phyloP scores from a whole-genome alignment of 2,797 vertebrate genomes.

The Enteromius trimaculatus region DNA sequence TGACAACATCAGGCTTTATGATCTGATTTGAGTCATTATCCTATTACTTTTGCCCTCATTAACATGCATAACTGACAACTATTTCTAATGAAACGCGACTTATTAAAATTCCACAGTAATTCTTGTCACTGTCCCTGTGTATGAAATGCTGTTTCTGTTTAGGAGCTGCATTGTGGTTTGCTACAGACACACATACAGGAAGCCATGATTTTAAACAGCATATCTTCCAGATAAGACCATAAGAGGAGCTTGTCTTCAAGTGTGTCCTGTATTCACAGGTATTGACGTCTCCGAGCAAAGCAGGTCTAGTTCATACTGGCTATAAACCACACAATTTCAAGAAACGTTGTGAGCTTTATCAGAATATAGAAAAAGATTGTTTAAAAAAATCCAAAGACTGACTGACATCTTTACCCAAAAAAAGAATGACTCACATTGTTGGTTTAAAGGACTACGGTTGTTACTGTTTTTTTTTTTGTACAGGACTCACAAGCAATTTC shows the following conservation, averaged over 20 bases:
- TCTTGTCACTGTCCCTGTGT: slow-evolving; percentile 18
- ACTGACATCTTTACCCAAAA: background rate
- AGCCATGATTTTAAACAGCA: slow-evolving; percentile 57
- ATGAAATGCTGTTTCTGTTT: slow-evolving; percentile 55
- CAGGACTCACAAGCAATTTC: background rate
- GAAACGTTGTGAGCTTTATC: slow-evolving; percentile 9
- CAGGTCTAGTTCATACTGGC: slow-evolving; percentile 42
- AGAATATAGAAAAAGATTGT: background rate
- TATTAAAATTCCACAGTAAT: slow-evolving; percentile 8
- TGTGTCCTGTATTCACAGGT: slow-evolving; percentile 69
- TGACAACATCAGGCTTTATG: slow-evolving; percentile 10
- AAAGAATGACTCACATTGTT: background rate
- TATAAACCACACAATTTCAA: slow-evolving; percentile 54
- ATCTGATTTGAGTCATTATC: slow-evolving; percentile 2
- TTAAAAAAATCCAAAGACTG: background rate
- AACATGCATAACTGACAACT: background rate
- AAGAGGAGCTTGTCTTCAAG: slow-evolving; percentile 58
- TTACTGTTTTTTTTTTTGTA: background rate
- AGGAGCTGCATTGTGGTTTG: slow-evolving; percentile 61
- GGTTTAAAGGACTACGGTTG: background rate
- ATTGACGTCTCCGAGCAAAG: slow-evolving; percentile 63
- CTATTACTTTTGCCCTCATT: slow-evolving; percentile 7
- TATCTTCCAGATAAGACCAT: slow-evolving; percentile 65
- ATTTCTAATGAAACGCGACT: background rate
- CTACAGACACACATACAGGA: slow-evolving; percentile 70